Evolutionary conservation across 2,888 invertebrate species (phyloP).

Genomic region (Pristionchus fissidentatus): DNA sequence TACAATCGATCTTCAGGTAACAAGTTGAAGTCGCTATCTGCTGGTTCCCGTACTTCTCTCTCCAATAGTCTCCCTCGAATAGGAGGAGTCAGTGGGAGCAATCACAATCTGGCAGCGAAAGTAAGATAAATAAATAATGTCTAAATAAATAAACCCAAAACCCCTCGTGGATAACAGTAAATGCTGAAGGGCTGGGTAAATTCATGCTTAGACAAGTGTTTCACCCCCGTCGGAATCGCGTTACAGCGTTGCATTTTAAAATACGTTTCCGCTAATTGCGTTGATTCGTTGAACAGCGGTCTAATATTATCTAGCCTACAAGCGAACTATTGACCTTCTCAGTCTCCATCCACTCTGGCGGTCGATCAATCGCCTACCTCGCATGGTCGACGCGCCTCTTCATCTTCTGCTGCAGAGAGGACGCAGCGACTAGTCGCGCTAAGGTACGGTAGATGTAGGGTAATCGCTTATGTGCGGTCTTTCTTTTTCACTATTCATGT

Average conservation of each 20-base stretch:
- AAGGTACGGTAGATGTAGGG: not conserved
- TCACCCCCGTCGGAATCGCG: no score
- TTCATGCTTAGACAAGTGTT: no score
- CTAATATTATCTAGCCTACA: no score
- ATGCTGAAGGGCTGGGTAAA: no score
- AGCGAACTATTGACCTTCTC: no score
- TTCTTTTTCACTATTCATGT: not conserved
- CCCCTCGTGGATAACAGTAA: no score
- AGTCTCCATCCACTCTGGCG: not conserved
- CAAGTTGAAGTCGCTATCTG: conserved; percentile 43
- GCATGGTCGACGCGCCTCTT: conserved; percentile 40
- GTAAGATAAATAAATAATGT: not conserved
- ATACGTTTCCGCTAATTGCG: no score
- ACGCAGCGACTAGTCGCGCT: conserved; percentile 29
- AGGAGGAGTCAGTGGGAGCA: conserved; percentile 25
- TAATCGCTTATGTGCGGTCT: not conserved
- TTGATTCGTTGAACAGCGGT: no score
- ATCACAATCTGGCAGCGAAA: not conserved
- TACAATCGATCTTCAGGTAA: not conserved
- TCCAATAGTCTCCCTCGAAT: conserved; percentile 44
- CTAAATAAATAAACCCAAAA: not conserved
- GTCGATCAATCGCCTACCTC: not conserved
- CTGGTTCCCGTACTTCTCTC: conserved; percentile 44
- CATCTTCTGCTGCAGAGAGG: conserved; percentile 40
- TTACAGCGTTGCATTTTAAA: no score